Percentiles rank a stretch among this genome's conserved stretches.
Conservation (phyloP, 2,888 invertebrate genomes). For the Frankliniella intonsa region DNA sequence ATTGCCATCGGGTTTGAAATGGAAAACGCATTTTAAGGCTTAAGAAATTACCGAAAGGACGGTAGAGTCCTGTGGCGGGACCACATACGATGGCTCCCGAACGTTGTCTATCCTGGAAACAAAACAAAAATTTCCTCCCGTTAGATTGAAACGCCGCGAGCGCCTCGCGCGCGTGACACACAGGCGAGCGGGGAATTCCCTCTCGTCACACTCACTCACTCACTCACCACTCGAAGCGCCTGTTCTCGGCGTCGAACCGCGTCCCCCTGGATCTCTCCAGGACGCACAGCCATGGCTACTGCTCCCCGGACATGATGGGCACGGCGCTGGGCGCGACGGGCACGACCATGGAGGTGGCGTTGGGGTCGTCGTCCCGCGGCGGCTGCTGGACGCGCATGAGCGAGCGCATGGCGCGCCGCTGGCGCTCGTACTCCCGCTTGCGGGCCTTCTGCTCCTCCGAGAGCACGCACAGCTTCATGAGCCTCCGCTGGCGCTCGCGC, state of each 20-base stretch:
- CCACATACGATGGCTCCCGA: no score
- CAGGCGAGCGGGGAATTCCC: no score
- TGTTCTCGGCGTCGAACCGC: neutral
- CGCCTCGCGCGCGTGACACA: no score
- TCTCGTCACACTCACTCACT: neutral
- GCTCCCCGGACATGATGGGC: constrained; percentile 14
- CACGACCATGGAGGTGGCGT: neutral
- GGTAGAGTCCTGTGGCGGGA: no score
- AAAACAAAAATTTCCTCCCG: no score
- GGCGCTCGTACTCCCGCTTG: constrained; percentile 12
- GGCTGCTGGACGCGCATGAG: neutral
- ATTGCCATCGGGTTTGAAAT: no score
- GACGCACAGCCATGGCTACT: constrained; percentile 5
- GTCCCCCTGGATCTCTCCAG: constrained; percentile 12
- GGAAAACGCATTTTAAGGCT: no score
- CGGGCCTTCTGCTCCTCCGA: constrained; percentile 14
- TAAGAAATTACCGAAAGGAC: no score
- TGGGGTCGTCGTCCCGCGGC: neutral
- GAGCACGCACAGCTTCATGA: constrained; percentile 13
- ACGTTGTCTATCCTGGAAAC: no score
- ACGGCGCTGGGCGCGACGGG: neutral
- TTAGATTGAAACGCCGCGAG: no score
- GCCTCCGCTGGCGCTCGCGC: constrained; percentile 2
- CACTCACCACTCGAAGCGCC: constrained; percentile 7
- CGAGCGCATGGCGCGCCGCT: constrained; percentile 1